phyloP scores from a whole-genome alignment of 2,797 vertebrate genomes.

The Hafferia zeledoni region DNA sequence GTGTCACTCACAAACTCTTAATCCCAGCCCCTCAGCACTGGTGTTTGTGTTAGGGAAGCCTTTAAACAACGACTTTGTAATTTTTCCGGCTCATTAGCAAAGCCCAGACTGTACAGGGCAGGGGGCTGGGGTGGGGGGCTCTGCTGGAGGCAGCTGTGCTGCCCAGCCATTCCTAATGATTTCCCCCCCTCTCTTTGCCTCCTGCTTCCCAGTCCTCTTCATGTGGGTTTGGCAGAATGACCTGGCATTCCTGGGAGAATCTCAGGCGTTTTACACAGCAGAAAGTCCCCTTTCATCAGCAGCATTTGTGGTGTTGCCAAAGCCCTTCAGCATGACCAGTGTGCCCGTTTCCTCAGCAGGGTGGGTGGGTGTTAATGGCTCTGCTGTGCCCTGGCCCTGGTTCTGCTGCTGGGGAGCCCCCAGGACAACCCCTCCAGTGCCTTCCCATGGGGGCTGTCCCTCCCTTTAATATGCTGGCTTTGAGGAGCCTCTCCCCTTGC shows the following conservation, averaged over 20 bases:
- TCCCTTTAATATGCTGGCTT: not conserved
- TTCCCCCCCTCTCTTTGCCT: not conserved
- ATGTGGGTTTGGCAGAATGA: not conserved
- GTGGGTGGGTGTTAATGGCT: not conserved
- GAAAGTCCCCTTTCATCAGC: not conserved
- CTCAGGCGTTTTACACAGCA: fast-evolving
- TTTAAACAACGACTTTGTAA: not conserved
- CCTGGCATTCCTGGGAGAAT: not conserved
- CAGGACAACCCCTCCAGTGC: fast-evolving
- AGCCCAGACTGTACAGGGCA: not conserved
- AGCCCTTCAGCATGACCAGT: fast-evolving
- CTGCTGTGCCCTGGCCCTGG: not conserved
- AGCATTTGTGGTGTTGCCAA: not conserved
- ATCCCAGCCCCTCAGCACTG: not conserved
- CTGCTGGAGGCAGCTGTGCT: not conserved
- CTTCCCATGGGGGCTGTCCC: not conserved
- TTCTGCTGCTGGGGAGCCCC: not conserved
- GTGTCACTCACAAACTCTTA: slow-evolving; percentile 4
- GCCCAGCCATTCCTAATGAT: not conserved
- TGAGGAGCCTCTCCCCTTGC: not conserved
- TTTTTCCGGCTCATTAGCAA: not conserved
- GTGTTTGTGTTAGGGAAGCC: not conserved
- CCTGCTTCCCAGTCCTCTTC: not conserved
- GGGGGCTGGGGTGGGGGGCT: not conserved
- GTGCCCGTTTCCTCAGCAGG: fast-evolving